Evolutionary conservation across 2,113 vertebrate species (phyloP).

Genomic region (Pseudorasbora parva): DNA sequence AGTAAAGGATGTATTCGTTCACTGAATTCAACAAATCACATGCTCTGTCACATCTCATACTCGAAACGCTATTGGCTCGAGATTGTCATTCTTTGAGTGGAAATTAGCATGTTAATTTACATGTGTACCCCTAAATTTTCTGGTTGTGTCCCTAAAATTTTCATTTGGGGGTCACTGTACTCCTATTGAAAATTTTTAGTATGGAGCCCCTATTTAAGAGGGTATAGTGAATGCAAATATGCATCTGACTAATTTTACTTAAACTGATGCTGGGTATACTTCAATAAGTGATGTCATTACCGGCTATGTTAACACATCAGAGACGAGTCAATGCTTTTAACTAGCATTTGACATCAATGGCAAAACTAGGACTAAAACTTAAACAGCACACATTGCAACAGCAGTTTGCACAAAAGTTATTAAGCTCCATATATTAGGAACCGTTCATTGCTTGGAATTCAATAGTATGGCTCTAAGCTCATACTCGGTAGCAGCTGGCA

Average conservation of each 20-base stretch:
- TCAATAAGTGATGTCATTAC: background rate
- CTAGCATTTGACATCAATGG: background rate
- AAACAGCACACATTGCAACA: conserved; percentile 38
- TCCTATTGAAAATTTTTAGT: too few relatives aligned
- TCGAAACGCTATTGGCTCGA: too few relatives aligned
- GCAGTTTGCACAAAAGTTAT: conserved; percentile 57
- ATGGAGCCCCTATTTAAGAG: too few relatives aligned
- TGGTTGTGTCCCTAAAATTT: too few relatives aligned
- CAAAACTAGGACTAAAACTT: background rate
- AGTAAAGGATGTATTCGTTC: too few relatives aligned
- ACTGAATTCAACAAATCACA: too few relatives aligned
- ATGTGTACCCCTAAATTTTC: too few relatives aligned
- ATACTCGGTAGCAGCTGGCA: conserved; percentile 39
- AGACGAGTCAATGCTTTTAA: background rate
- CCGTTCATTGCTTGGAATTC: conserved; percentile 50
- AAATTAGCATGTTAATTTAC: too few relatives aligned
- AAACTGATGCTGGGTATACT: background rate
- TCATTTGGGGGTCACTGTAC: too few relatives aligned
- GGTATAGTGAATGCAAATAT: background rate
- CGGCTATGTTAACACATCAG: background rate
- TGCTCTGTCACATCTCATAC: too few relatives aligned
- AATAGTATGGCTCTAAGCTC: conserved; percentile 46
- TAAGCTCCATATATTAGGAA: conserved; percentile 45
- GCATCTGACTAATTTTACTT: background rate
- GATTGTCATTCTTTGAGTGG: too few relatives aligned